Percentiles rank a stretch among this genome's conserved stretches.
These are phyloP conservation scores for Gallinago jamesoni DNA, from an alignment of 2,113 vertebrate species.

Conservation along the genomic window DNA sequence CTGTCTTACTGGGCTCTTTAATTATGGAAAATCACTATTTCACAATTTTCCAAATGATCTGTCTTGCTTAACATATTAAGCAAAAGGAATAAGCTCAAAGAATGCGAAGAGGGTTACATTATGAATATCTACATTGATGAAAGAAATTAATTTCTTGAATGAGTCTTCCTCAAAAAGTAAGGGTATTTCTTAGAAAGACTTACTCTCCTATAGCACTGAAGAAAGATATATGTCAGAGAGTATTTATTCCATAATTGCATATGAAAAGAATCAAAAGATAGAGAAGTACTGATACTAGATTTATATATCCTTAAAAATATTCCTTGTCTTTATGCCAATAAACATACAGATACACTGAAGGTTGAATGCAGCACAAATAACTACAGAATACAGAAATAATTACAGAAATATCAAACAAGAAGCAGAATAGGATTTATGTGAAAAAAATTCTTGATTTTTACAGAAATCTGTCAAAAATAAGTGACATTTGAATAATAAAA, in stretches of 20 bases:
- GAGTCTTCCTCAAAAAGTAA: background rate
- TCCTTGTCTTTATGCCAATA: background rate
- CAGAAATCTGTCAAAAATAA: background rate
- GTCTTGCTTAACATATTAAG: slow-evolving; percentile 15
- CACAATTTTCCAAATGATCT: background rate
- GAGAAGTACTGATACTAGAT: background rate
- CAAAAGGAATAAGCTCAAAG: background rate
- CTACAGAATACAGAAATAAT: background rate
- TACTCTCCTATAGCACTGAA: background rate
- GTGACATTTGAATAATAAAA: background rate
- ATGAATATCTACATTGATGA: background rate
- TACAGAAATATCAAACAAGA: background rate
- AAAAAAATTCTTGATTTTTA: background rate
- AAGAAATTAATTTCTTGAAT: slow-evolving; percentile 11
- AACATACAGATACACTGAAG: background rate
- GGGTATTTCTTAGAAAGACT: background rate
- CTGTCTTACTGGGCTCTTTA: slow-evolving; percentile 26
- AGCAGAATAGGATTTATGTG: background rate
- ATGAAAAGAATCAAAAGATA: background rate
- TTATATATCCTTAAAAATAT: background rate
- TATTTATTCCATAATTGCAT: background rate
- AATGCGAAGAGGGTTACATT: background rate
- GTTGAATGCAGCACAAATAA: background rate
- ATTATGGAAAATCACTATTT: slow-evolving; percentile 25
- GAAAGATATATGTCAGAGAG: background rate